phyloP scores from a whole-genome alignment of 2,888 invertebrate species.

The Cerastis rubricosa region DNA sequence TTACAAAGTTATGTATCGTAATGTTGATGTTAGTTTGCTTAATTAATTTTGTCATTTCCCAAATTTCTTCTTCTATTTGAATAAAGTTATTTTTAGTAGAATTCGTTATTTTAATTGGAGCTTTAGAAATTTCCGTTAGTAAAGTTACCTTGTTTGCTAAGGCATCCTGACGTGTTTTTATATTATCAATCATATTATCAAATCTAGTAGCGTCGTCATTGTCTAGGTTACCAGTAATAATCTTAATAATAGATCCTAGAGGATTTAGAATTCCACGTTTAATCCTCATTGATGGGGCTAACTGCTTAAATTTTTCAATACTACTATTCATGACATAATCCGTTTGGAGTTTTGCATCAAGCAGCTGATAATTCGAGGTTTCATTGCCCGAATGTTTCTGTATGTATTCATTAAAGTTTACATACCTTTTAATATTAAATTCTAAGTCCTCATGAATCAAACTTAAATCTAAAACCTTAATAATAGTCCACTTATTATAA shows the following conservation, averaged over 20 bases:
- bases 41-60: background rate
- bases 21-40: background rate
- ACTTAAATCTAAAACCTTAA: background rate
- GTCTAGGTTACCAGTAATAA: slow-evolving; percentile 3
- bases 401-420: background rate
- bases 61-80: background rate
- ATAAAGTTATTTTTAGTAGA: background rate
- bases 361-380: background rate
- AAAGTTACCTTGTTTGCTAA: background rate
- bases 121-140: background rate
- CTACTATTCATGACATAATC: background rate
- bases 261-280: too few species aligned
- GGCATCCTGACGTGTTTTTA: background rate
- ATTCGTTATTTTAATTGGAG: background rate
- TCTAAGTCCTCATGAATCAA: background rate
- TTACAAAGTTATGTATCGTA: background rate
- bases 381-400: background rate
- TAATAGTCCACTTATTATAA: slow-evolving; percentile 3
- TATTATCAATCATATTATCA: background rate
- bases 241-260: slow-evolving; percentile 4
- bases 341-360: background rate
- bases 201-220: background rate
- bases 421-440: background rate
- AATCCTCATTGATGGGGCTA: too few species aligned
- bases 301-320: too few species aligned